These are phyloP conservation scores for pig (Sus scrofa) DNA, from an alignment of 2,113 vertebrate species.

Conservation along the genomic window DNA sequence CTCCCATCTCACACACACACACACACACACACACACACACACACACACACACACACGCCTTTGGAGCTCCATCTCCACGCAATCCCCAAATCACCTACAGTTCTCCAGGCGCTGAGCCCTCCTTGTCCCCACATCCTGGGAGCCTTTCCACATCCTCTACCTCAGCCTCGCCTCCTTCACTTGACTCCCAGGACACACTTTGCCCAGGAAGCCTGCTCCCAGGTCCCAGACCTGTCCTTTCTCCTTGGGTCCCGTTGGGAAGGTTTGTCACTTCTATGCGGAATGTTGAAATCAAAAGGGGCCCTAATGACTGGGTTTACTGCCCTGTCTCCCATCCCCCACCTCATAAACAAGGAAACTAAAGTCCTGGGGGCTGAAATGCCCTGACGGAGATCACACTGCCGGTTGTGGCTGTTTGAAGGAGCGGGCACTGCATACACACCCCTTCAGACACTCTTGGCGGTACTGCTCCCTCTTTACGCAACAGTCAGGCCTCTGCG, in stretches of 20 bases:
- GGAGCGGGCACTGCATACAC: neutral
- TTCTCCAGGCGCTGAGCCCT: neutral
- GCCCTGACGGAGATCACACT: no score
- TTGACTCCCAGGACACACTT: neutral
- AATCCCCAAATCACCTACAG: neutral
- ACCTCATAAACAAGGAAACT: neutral
- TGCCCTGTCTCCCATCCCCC: no score
- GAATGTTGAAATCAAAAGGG: neutral
- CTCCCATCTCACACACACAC: neutral
- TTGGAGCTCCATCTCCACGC: neutral
- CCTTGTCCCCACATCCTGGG: neutral
- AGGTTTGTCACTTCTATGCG: neutral
- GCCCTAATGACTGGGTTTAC: no score
- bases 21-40: no score
- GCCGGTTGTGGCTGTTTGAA: neutral
- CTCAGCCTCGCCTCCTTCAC: neutral
- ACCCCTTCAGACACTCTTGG: no score
- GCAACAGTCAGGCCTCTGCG: neutral
- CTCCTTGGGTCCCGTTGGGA: neutral
- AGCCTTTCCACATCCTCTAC: neutral
- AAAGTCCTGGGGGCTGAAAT: neutral
- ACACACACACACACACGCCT: no score
- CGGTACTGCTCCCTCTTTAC: neutral
- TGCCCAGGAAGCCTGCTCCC: neutral
- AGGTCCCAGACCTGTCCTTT: neutral